These are phyloP conservation scores for Meloidogyne floridensis DNA, from an alignment of 1,140 invertebrate genomes.

Conservation along the genomic window DNA sequence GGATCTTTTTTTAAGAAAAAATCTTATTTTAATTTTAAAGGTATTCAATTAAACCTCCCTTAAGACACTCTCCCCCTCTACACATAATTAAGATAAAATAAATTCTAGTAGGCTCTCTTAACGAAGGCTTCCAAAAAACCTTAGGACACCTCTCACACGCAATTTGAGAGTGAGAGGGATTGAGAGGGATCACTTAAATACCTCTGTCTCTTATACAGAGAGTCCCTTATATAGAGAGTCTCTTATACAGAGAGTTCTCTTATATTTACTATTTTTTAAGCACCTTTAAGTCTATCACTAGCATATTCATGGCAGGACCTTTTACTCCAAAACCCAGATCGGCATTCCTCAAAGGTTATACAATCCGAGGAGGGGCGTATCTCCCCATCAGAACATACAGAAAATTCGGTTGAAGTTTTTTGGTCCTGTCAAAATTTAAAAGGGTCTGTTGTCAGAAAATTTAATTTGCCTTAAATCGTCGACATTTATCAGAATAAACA, in stretches of 20 bases:
- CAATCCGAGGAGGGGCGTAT: slow-evolving; percentile 26
- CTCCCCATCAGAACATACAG: slow-evolving; percentile 15
- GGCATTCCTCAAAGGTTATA: slow-evolving; percentile 25
- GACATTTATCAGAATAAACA: slow-evolving; percentile 8
- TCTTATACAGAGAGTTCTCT: background rate
- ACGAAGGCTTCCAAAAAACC: too few species aligned
- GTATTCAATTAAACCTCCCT: too few species aligned
- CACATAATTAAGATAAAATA: too few species aligned
- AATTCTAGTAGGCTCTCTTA: too few species aligned
- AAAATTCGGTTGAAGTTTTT: background rate
- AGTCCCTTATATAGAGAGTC: background rate
- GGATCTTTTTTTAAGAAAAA: slow-evolving; percentile 20
- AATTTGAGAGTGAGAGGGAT: too few species aligned
- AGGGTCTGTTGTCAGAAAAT: background rate
- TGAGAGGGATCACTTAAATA: too few species aligned
- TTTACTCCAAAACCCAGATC: slow-evolving; percentile 1
- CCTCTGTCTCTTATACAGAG: too few species aligned
- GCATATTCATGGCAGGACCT: slow-evolving; percentile 17
- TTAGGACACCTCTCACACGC: too few species aligned
- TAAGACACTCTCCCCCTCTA: too few species aligned
- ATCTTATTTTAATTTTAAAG: background rate
- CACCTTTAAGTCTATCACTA: slow-evolving; percentile 29
- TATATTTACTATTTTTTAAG: background rate
- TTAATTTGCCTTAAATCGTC: slow-evolving; percentile 1
- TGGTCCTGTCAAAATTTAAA: background rate